Base-by-base conservation (phyloP, 2,888 invertebrate species). In the Hypolimnas misippus region DNA sequence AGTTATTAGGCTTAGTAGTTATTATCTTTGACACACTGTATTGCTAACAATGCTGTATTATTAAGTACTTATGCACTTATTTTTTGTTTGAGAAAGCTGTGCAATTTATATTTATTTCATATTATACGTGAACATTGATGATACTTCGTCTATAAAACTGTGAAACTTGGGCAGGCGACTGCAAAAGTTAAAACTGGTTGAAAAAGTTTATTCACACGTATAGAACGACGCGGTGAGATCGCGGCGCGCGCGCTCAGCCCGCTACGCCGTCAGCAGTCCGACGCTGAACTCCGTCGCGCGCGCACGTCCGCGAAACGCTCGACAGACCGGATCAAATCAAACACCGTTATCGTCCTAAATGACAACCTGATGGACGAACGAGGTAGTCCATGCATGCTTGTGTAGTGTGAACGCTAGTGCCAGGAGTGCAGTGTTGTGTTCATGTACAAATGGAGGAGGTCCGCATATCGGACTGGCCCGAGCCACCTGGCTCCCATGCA, bases 401-500 rank as follows among this genome's bases (percentile, higher is more conserved):
- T 89, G 87, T 78, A 80, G 85, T 88, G 89, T 83, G 72, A 84
- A 82, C 80, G 75, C 75, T 80, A 69, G 88, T 87, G 52, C 29
- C 44, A 60, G 87, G 86, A 90, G 88, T 89, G 90, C 86, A 87
- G 89, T 88, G 90, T 85, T 83, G 87, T 87, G 87, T 87, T 84
- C 72, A 88, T 89, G 89, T 79, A 76, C 77, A 79, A 75, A 92
- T 93, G 92, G 94, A 94, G 84, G 94, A 95, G 83, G 92, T 94
- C 79, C 93, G 94, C 76, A 93, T 94, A 73, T 94, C 93, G 84
- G 93, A 93, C 79, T 95, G 95, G 95, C 94, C 94, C 59, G 94
- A 93, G 77, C 94, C 93, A 73, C 93, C 94, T 76, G 95, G 95
- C 75, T 94, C 94, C 79, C 95, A 95, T 92, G 94, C 95, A 78